These are phyloP conservation scores for Muntiacus reevesi DNA, from an alignment of 2,113 vertebrate species.

Conservation along the genomic window DNA sequence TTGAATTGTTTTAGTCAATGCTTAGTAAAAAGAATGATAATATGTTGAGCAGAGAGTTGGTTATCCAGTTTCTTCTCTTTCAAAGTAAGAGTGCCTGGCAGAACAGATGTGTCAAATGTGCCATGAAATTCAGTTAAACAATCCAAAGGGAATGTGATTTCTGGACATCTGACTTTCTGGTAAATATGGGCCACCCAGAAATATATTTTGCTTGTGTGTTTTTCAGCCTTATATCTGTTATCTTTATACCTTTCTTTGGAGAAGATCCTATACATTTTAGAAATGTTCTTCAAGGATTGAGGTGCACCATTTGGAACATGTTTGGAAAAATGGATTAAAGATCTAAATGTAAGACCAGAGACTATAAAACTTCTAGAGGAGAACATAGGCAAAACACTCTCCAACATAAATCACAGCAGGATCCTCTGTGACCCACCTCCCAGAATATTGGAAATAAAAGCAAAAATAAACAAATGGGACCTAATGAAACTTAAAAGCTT, in stretches of 20 bases:
- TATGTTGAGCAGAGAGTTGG: not conserved
- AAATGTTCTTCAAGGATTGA: not conserved
- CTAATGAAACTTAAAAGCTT: too few species aligned
- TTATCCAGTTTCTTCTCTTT: not conserved
- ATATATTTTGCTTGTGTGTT: not conserved
- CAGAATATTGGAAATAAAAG: too few species aligned
- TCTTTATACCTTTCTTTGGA: not conserved
- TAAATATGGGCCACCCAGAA: not conserved
- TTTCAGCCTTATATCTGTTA: not conserved
- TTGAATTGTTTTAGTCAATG: constrained; percentile 20
- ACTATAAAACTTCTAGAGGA: too few species aligned
- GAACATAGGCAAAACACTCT: too few species aligned
- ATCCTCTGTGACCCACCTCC: too few species aligned
- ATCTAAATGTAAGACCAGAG: too few species aligned
- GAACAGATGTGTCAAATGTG: not conserved
- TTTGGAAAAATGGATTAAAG: not conserved
- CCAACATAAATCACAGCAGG: too few species aligned
- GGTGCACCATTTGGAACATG: not conserved
- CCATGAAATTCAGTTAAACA: not conserved
- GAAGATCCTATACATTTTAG: not conserved
- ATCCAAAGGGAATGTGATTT: not conserved
- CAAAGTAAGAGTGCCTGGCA: not conserved
- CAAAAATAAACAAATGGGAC: too few species aligned
- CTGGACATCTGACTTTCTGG: not conserved
- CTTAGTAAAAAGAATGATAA: constrained; percentile 17